phyloP scores from a whole-genome alignment of 2,888 invertebrate genomes.

The Pteria penguin region DNA sequence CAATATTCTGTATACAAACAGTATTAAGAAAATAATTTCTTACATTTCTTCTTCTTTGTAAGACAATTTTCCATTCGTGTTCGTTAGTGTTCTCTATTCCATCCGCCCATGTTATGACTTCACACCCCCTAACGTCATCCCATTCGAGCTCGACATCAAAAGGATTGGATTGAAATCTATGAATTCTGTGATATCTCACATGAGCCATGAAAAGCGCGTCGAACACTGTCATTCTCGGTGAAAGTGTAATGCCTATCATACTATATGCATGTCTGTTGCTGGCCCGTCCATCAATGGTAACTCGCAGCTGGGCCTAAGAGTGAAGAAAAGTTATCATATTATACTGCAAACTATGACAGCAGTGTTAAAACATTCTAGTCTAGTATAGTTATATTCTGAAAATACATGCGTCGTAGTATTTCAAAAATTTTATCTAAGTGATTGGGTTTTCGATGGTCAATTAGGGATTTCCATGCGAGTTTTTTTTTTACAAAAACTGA shows the following conservation, averaged over 20 bases:
- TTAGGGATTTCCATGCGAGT: too few relatives aligned
- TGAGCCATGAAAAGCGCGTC: not conserved
- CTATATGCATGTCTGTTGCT: not conserved
- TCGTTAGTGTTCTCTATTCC: not conserved
- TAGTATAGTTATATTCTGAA: too few relatives aligned
- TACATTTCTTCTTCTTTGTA: not conserved
- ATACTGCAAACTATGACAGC: too few relatives aligned
- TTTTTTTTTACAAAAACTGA: too few relatives aligned
- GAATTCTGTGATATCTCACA: not conserved
- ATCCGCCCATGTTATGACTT: not conserved
- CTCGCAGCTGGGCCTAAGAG: not conserved
- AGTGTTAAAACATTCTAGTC: too few relatives aligned
- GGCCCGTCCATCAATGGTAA: not conserved
- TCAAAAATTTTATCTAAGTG: too few relatives aligned
- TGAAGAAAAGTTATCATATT: too few relatives aligned
- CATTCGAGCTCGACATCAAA: not conserved
- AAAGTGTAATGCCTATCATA: not conserved
- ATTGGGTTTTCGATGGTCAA: too few relatives aligned
- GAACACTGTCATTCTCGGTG: not conserved
- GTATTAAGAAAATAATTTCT: too few relatives aligned
- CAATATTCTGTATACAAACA: too few relatives aligned
- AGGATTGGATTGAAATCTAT: not conserved
- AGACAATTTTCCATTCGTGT: not conserved
- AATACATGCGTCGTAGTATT: too few relatives aligned
- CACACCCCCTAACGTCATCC: not conserved